phyloP scores from a whole-genome alignment of 2,113 vertebrate genomes.

The Zeus faber region DNA sequence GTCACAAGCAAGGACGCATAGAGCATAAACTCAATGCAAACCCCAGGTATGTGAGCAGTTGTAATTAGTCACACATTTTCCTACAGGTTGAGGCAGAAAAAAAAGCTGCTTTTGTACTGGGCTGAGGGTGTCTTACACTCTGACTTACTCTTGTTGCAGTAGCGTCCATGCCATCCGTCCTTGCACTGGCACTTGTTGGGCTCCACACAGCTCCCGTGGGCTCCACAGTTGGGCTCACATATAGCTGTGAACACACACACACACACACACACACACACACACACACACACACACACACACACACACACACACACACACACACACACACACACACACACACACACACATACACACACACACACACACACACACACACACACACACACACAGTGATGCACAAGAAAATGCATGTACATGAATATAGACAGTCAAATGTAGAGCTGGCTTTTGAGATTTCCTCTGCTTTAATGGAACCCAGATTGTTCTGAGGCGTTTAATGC shows the following conservation, averaged over 20 bases:
- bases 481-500: too few relatives aligned
- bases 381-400: slow-evolving; percentile 14
- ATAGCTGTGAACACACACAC: slow-evolving; percentile 73
- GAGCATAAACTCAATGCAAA: too few relatives aligned
- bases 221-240: slow-evolving; percentile 82
- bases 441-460: too few relatives aligned
- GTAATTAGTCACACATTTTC: not conserved
- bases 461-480: too few relatives aligned
- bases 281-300: slow-evolving; percentile 19
- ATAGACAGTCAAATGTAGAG: too few relatives aligned
- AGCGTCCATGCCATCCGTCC: slow-evolving; percentile 84
- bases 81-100: not conserved
- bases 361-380: slow-evolving; percentile 7
- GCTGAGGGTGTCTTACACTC: slow-evolving; percentile 4
- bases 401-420: not conserved
- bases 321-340: slow-evolving; percentile 50
- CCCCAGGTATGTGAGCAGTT: not conserved
- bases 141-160: slow-evolving; percentile 89
- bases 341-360: slow-evolving; percentile 40
- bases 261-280: slow-evolving; percentile 17
- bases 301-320: slow-evolving; percentile 7
- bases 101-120: not conserved
- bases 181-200: slow-evolving; percentile 86
- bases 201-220: slow-evolving; percentile 79
- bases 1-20: too few relatives aligned